Conservation (phyloP, 1,140 invertebrate genomes). For the Macrobrachium nipponense region DNA sequence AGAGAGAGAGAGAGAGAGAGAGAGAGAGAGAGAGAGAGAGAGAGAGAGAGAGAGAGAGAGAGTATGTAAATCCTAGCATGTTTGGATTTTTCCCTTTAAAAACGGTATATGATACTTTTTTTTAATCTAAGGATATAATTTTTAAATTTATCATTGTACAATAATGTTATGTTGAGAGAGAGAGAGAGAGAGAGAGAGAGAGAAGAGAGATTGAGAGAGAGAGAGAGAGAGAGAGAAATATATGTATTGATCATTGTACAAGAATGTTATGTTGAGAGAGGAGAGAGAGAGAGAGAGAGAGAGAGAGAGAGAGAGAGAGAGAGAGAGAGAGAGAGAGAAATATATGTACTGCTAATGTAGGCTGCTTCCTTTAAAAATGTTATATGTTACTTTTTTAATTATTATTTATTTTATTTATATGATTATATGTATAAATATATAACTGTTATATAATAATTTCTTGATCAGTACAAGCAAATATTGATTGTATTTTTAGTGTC, state of each 20-base stretch:
- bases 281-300: slow-evolving; percentile 9
- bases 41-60: no score
- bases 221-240: neutral
- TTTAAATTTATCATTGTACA: neutral
- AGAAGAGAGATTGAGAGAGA: neutral
- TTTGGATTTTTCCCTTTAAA: no score
- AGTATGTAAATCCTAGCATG: no score
- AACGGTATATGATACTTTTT: no score
- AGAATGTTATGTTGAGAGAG: neutral
- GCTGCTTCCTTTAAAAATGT: no score
- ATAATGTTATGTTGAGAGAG: neutral
- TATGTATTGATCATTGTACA: neutral
- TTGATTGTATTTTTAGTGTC: no score
- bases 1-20: slow-evolving; percentile 25
- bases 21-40: slow-evolving; percentile 24
- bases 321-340: slow-evolving; percentile 5
- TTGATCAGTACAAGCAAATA: no score
- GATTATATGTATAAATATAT: no score
- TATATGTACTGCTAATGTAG: neutral
- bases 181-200: slow-evolving; percentile 11
- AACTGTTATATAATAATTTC: no score
- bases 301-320: neutral
- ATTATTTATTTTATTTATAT: no score
- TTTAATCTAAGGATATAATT: no score
- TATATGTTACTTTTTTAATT: no score